Conservation (phyloP, 2,888 invertebrate species). For the Cheilosia pagana region DNA sequence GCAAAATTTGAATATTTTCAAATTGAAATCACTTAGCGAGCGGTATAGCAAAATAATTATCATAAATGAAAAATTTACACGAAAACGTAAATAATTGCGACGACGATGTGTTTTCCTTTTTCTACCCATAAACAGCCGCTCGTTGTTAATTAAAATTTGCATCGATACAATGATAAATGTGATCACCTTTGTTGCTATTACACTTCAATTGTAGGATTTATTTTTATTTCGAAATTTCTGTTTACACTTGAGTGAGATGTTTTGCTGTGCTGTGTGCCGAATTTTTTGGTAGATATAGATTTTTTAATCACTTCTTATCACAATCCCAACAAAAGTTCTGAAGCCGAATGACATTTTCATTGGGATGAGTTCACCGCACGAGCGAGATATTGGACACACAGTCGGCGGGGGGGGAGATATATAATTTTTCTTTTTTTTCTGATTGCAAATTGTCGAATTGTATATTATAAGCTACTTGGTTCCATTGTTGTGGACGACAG, state of each 20-base stretch:
- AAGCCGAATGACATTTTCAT: constrained; percentile 67
- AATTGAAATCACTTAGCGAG: constrained; percentile 68
- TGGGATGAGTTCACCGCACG: constrained; percentile 60
- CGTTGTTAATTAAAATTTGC: constrained; percentile 74
- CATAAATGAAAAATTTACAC: constrained; percentile 77
- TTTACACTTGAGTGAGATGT: constrained; percentile 17
- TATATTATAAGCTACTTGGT: constrained; percentile 20
- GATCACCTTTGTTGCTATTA: constrained; percentile 34
- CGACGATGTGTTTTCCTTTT: constrained; percentile 83
- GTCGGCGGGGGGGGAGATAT: constrained; percentile 5
- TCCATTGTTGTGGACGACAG: constrained; percentile 19
- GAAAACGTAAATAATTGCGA: constrained; percentile 83
- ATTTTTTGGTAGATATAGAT: constrained; percentile 10
- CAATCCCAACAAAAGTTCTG: constrained; percentile 52
- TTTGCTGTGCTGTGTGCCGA: constrained; percentile 36
- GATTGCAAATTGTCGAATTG: constrained; percentile 38
- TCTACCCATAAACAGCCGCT: constrained; percentile 83
- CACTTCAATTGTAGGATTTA: background rate
- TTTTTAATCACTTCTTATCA: constrained; percentile 63
- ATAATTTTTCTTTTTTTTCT: constrained; percentile 41
- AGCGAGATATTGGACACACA: constrained; percentile 7
- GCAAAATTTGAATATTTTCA: constrained; percentile 48
- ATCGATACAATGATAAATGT: constrained; percentile 61
- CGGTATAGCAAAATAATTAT: constrained; percentile 73
- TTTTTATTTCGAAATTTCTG: constrained; percentile 1